Percentiles rank a stretch among this genome's conserved stretches.
These are phyloP conservation scores for Syrmaticus mikado DNA, from an alignment of 2,113 vertebrate species.

Conservation along the genomic window DNA sequence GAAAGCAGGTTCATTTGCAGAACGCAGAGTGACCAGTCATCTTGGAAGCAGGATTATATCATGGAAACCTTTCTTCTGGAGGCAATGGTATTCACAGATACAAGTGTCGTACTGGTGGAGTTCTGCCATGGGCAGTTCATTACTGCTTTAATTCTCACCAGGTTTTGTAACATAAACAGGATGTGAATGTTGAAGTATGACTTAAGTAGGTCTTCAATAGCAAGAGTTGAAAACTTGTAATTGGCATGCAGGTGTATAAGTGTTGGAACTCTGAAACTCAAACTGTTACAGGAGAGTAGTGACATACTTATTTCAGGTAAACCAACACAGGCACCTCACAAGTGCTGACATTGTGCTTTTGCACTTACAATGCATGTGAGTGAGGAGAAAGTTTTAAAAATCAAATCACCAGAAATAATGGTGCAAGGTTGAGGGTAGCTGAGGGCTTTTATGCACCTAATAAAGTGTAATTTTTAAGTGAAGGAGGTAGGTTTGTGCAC, in stretches of 20 bases:
- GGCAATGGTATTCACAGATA: not conserved
- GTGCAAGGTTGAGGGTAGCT: not conserved
- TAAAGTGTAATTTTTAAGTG: not conserved
- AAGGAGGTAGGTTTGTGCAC: not conserved
- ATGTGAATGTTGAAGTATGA: not conserved
- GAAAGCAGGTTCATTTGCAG: not conserved
- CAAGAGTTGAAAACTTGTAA: not conserved
- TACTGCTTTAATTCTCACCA: not conserved
- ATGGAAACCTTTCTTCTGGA: not conserved
- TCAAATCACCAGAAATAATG: not conserved
- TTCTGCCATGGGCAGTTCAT: not conserved
- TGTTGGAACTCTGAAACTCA: not conserved
- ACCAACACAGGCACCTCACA: not conserved
- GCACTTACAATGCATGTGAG: not conserved
- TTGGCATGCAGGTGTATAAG: not conserved
- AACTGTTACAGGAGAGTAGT: not conserved
- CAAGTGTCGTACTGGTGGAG: rapidly evolving
- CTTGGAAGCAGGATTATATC: not conserved
- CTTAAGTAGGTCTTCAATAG: not conserved
- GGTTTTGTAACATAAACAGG: not conserved
- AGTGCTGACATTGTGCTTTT: not conserved
- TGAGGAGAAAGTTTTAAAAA: not conserved
- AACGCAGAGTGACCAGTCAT: not conserved
- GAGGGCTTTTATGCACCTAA: not conserved
- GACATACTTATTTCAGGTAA: not conserved